Evolutionary conservation across 2,888 invertebrate species (phyloP).

Genomic region (Epicampocera succincta): DNA sequence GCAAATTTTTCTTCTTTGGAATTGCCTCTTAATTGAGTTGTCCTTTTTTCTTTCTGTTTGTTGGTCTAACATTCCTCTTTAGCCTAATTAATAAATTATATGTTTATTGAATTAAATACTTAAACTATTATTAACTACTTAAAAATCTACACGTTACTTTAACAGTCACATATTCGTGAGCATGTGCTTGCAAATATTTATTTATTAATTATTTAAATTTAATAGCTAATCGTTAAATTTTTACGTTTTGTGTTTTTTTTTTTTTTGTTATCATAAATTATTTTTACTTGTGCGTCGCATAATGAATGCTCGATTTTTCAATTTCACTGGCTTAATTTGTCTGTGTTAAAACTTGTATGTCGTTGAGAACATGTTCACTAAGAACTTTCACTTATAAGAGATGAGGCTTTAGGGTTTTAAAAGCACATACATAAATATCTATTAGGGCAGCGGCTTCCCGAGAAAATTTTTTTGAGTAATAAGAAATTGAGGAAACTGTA

Average conservation of each 20-base stretch:
- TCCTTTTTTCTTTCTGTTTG: neutral
- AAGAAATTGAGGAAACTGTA: too few relatives aligned
- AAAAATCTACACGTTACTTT: slow-evolving; percentile 41
- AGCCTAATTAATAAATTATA: slow-evolving; percentile 31
- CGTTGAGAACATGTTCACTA: too few relatives aligned
- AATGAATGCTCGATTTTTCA: slow-evolving; percentile 77
- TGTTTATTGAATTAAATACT: slow-evolving; percentile 20
- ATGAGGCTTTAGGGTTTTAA: too few relatives aligned
- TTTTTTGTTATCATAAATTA: slow-evolving; percentile 47
- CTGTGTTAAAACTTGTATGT: too few relatives aligned
- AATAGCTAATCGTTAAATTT: slow-evolving; percentile 9
- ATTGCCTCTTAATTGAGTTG: slow-evolving; percentile 38
- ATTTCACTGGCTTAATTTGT: neutral
- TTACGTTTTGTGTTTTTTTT: slow-evolving; percentile 19
- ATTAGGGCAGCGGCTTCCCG: too few relatives aligned
- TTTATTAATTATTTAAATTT: slow-evolving; percentile 4
- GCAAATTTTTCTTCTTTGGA: neutral
- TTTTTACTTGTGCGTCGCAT: slow-evolving; percentile 79
- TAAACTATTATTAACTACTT: slow-evolving; percentile 45
- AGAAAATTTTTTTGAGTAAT: too few relatives aligned
- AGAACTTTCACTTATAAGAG: too few relatives aligned
- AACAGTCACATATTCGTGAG: slow-evolving; percentile 6
- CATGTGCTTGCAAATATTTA: slow-evolving; percentile 28
- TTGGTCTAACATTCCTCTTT: slow-evolving; percentile 9
- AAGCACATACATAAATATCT: too few relatives aligned